Evolutionary conservation across 2,797 vertebrate genomes (phyloP), one percentile per base, ranked within the genome.

Genomic region (Streptopelia turtur): DNA sequence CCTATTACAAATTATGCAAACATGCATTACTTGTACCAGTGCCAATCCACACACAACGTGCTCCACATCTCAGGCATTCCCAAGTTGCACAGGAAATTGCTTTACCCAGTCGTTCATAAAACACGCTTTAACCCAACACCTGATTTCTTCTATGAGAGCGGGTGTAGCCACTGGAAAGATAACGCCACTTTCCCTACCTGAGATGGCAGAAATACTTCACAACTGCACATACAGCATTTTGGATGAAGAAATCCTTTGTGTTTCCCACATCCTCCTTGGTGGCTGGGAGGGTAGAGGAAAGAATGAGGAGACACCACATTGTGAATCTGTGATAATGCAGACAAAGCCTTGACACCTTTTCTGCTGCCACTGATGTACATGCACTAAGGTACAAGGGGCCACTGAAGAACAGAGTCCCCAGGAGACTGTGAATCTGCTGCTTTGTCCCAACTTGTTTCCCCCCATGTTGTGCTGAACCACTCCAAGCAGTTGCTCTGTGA

Each of bases 201-300:
- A 28, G 21, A 25, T 14, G 41, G 57, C 0, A 83, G 68, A 61
- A 94, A 57, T 18, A 28, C 21, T 63, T 41, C 37, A 27, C 31
- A 45, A 20, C 20, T 41, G 15, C 24, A n/a, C 1, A 8, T 4
- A 5, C 3, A 68, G 72, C 5, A 1, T 11, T 45, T 33, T 56
- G 59, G 11, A 68, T 45, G 18, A 52, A 72, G 63, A 84, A 76
- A 66, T 13, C 8, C 28, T 35, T 35, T 0, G 0, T 30, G 39
- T 24, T 59, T 57, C 39, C n/a, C n/a, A 31, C 16, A 18, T 43
- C 5, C 16, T 3, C 33, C 14, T 18, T 27, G 53, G 27, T 3
- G 9, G 28, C 21, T n/a, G 25, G 20, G 24, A 60, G 6, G 6
- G 1, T 4, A 66, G 31, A 59, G 31, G 23, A 50, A 84, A 33